phyloP scores from a whole-genome alignment of 2,888 invertebrate species.

The Lasioglossum leucozonium region DNA sequence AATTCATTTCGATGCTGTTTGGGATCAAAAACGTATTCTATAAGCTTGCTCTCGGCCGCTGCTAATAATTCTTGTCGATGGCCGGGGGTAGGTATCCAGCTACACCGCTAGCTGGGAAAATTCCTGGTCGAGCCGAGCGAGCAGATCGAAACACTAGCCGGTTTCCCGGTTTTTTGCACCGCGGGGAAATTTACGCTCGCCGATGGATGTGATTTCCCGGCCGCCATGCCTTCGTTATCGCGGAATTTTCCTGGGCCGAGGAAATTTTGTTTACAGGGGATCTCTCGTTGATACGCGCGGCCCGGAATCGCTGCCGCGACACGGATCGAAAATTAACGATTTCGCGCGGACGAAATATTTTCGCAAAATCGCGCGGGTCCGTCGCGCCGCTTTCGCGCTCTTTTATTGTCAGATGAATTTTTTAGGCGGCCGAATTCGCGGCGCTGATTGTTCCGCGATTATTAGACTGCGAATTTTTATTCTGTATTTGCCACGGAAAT shows the following conservation, averaged over 20 bases:
- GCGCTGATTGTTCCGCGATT: neutral
- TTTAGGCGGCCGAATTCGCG: neutral
- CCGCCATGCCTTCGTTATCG: slow-evolving; percentile 17
- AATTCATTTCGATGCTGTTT: neutral
- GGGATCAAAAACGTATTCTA: neutral
- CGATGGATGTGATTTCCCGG: slow-evolving; percentile 9
- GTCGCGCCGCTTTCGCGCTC: neutral
- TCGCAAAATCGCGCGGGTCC: neutral
- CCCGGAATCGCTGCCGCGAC: neutral
- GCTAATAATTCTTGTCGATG: neutral
- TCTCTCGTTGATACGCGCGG: neutral
- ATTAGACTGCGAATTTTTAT: no score
- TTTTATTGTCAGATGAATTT: neutral
- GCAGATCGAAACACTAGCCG: slow-evolving; percentile 6
- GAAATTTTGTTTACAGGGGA: neutral
- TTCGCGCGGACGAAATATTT: neutral
- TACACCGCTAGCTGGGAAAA: neutral
- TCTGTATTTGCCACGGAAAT: neutral
- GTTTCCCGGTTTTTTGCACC: slow-evolving; percentile 7
- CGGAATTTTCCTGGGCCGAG: slow-evolving; percentile 5
- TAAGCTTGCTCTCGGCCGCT: slow-evolving; percentile 30
- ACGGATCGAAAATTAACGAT: slow-evolving; percentile 4
- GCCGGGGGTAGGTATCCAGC: neutral
- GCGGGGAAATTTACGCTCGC: neutral
- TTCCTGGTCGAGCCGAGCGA: neutral